Evolutionary conservation across 2,113 vertebrate genomes (phyloP), one percentile per base, ranked within the genome.

Genomic region (Balaeniceps rex): DNA sequence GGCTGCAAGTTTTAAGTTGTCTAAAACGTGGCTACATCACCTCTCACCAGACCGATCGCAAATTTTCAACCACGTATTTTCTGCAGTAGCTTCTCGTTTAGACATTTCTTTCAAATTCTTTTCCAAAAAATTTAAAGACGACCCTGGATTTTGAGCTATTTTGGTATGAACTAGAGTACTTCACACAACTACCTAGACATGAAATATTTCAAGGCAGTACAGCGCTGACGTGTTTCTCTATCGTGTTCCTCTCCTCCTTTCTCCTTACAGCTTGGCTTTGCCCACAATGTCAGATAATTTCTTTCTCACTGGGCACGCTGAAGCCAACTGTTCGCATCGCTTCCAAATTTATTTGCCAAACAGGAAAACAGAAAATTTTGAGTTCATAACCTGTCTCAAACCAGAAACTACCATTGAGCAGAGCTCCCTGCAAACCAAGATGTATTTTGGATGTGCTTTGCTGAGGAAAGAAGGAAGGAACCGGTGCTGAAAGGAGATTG

Each of bases 1-100:
- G 38, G 14, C 28, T 44, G 33, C 10, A 2, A 2, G 17, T 29
- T 34, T 42, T 3, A 38, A n/a, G 4, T 2, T 18, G 7, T 29
- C 22, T 17, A 19, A 55, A 25, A 24, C 2, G 0, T 0, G 2
- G 19, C 42, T n/a, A 8, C 34, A 7, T 16, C 44, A 14, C 33
- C 42, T 49, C 77, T 28, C 46, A 40, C n/a, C 34, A 24, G 8
- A 7, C 18, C 2, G 6, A 23, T 21, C 4, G 17, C 15, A 25
- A 23, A 13, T 33, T 18, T 55, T 51, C 57, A 46, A 19, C 42
- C 55, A 3, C 4, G 4, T 22, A 6, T 44, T 70, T 90, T n/a
- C 33, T n/a, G 22, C 26, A 61, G 26, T 9, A 29, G 9, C 29
- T 46, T 38, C 40, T 47, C 33, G 9, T 6, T 60, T 15, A 58